These are phyloP conservation scores for Lacanobia wlatinum DNA, from an alignment of 2,888 invertebrate species.

Conservation along the genomic window DNA sequence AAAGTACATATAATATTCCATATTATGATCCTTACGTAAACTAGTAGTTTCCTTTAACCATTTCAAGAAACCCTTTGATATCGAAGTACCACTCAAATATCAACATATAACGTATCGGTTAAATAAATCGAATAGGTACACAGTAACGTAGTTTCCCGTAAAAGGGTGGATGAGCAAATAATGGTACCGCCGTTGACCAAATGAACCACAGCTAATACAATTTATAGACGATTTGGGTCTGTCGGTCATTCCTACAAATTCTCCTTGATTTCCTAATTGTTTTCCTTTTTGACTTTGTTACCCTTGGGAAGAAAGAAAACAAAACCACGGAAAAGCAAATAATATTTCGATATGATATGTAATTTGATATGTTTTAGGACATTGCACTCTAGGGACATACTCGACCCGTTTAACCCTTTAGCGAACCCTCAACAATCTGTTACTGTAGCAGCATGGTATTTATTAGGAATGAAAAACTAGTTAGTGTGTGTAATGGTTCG, in stretches of 20 bases:
- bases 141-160: slow-evolving; percentile 8
- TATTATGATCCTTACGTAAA: not conserved
- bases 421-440: slow-evolving; percentile 21
- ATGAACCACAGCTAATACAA: slow-evolving; percentile 33
- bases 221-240: slow-evolving; percentile 31
- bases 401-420: slow-evolving; percentile 14
- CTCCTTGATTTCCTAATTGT: slow-evolving; percentile 25
- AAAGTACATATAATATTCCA: no score
- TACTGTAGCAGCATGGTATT: slow-evolving; percentile 20
- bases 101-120: slow-evolving; percentile 10
- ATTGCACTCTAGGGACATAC: slow-evolving; percentile 14
- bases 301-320: slow-evolving; percentile 19
- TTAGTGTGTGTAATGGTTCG: slow-evolving; percentile 23
- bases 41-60: not conserved
- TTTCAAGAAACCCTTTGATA: not conserved
- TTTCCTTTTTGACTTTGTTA: slow-evolving; percentile 20
- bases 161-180: slow-evolving; percentile 29
- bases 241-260: slow-evolving; percentile 13
- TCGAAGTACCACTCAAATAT: slow-evolving; percentile 16
- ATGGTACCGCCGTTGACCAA: slow-evolving; percentile 13
- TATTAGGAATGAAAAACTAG: slow-evolving; percentile 23
- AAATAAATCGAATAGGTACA: slow-evolving; percentile 14
- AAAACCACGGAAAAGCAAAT: slow-evolving; percentile 5
- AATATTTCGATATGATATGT: slow-evolving; percentile 1
- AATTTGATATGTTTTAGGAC: slow-evolving; percentile 15